Base-by-base conservation (phyloP, 2,797 vertebrate genomes). In the Halcyon leucocephala region DNA sequence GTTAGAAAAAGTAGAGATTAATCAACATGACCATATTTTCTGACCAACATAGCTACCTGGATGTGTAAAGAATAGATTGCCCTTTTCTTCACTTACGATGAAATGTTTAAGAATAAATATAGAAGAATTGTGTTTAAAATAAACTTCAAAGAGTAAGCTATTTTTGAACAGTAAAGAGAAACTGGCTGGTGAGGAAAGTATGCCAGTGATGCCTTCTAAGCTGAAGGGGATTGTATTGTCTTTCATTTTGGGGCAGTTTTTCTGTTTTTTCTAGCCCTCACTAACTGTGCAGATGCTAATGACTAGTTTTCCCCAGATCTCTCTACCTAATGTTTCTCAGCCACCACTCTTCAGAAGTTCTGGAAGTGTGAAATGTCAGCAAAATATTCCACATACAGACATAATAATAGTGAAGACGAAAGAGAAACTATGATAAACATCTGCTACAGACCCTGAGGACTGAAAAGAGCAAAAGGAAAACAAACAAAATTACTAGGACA, bases 361-460 rank as follows among this genome's bases (percentile, higher is more conserved):
- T 48, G 69, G 26, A 72, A 86, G 24, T 69, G n/a, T 93, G 54
- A 90, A 90, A 79, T 35, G 24, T 84, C 89, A 93, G 78, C 73
- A 89, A 90, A 89, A 65, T 89, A 81, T 84, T 95, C 29, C 70
- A 46, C 7, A 17, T 42, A 58, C 22, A 57, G 54, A 72, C 28
- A 92, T 61, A 94, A 55, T 69, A 82, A 78, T 41, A 69, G 62
- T 14, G 41, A 92, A 90, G 41, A 86, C 12, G 6, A 82, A 89
- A 69, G 25, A 86, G 66, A 90, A 95, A 82, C 41, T 76, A 15
- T 51, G 90, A 81, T 78, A 92, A 90, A 55, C 73, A 86, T 72
- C 61, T 92, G 62, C 58, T 93, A 44, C 49, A 82, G 62, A 72
- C 83, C 89, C 58, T 19, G 46, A 92, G 42, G 73, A 94, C 51